Base-by-base conservation (phyloP, 2,113 vertebrate genomes). In the Oryzias curvinotus region DNA sequence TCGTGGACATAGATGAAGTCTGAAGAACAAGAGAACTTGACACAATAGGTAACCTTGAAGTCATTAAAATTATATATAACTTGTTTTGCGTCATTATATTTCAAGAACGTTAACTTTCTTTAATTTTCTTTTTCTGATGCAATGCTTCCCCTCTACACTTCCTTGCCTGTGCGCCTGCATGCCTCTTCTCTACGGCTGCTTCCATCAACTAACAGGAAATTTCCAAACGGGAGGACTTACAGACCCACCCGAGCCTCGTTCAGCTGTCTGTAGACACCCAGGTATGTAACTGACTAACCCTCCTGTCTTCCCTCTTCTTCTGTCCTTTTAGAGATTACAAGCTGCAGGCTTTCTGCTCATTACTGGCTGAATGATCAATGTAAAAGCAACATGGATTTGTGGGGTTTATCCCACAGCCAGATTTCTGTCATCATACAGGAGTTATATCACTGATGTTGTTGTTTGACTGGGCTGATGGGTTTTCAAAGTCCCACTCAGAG, bases 171-270 rank as follows among this genome's bases (percentile, higher is more conserved):
- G 42, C 43, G 52, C 45, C 36, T 36, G 25, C 77, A 79, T 71
- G 61, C 81, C 80, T 80, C 62, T 81, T 69, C 75, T 84, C 65
- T 85, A 75, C 50, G 80, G 85, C 86, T 84, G 84, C 78, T 78
- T 54, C 81, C 17, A 80, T 73, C 92, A 7, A 92, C 92, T 91
- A 89, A 88, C 90, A 98, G 96, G 97, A 99, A 95, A 91, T 98
- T 85, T 57, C 92, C 93, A 98, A 98, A 92, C 92, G 92, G 89
- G 96, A 99, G 92, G 96, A 98, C 19, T 91, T 94, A 91, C 94
- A 95, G 94, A 95, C 92, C 91, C 94, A 95, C 93, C 93, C 94
- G 91, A 98, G 96, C 92, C 95, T 96, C 91, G 96, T 96, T 95
- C 97, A 97, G 94, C 95, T 99, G 92, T 95, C 97, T 93, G 91